Evolutionary conservation across 1,140 invertebrate genomes (phyloP).

Genomic region (Pemphigus obesinymphae): DNA sequence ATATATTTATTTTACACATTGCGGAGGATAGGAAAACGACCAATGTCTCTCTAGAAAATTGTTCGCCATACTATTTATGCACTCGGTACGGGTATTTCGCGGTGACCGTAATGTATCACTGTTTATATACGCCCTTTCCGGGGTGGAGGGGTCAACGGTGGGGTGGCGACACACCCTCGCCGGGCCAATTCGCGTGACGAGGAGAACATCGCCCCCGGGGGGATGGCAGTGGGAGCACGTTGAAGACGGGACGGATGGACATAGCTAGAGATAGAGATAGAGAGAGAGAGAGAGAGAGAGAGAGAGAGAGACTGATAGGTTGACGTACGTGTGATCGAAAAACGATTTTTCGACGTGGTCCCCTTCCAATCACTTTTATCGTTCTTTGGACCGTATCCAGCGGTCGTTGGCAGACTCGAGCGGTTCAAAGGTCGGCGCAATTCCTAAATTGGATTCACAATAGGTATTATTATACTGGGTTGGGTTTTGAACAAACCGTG

Average conservation of each 20-base stretch:
- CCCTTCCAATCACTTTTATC: constrained; percentile 26
- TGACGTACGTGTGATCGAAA: constrained; percentile 17
- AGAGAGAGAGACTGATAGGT: neutral
- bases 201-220: neutral
- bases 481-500: neutral
- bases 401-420: constrained; percentile 11
- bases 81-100: neutral
- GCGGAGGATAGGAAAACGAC: neutral
- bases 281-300: neutral
- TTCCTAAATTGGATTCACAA: constrained; percentile 26
- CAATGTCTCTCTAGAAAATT: neutral
- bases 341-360: neutral
- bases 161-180: neutral
- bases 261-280: neutral
- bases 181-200: constrained; percentile 35
- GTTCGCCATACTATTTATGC: neutral
- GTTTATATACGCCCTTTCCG: neutral
- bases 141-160: neutral
- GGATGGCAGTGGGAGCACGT: no score
- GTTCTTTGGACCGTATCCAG: constrained; percentile 30
- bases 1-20: neutral
- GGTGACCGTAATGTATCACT: constrained; percentile 27
- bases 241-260: neutral
- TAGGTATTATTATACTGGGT: neutral
- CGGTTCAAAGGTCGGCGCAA: constrained; percentile 29